Conservation (phyloP, 2,113 vertebrate genomes). For the Marmota flaviventris region DNA sequence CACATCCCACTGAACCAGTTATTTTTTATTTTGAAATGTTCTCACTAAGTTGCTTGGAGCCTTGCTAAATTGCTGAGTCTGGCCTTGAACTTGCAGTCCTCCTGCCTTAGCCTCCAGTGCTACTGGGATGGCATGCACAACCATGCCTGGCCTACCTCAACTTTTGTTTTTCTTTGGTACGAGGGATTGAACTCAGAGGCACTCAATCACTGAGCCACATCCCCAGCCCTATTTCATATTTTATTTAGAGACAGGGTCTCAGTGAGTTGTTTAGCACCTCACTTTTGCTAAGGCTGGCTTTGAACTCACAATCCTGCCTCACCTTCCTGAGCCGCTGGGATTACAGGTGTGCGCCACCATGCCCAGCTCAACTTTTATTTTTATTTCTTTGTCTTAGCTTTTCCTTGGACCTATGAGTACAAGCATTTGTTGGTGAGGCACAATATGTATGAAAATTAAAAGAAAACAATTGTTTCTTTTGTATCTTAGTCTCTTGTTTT, state of each 20-base stretch:
- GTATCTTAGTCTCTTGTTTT: not conserved
- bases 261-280: not conserved
- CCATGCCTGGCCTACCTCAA: too few relatives aligned
- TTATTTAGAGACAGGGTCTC: not conserved
- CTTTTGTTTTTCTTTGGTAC: not conserved
- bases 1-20: too few relatives aligned
- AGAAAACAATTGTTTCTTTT: not conserved
- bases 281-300: not conserved
- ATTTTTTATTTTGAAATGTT: too few relatives aligned
- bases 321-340: not conserved
- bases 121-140: too few relatives aligned
- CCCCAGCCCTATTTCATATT: not conserved
- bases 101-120: too few relatives aligned
- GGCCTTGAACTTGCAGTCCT: too few relatives aligned
- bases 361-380: conserved; percentile 21
- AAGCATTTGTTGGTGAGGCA: conserved; percentile 25
- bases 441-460: not conserved
- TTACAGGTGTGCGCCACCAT: not conserved
- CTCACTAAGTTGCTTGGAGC: too few relatives aligned
- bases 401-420: not conserved
- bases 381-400: not conserved
- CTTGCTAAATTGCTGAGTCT: too few relatives aligned
- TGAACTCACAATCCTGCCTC: not conserved
- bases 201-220: not conserved
- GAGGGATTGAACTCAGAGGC: not conserved